A percentile compares a stretch with the other conserved stretches of the same genome.
Conservation (phyloP, 2,888 invertebrate genomes). For the Ochropacha duplaris region DNA sequence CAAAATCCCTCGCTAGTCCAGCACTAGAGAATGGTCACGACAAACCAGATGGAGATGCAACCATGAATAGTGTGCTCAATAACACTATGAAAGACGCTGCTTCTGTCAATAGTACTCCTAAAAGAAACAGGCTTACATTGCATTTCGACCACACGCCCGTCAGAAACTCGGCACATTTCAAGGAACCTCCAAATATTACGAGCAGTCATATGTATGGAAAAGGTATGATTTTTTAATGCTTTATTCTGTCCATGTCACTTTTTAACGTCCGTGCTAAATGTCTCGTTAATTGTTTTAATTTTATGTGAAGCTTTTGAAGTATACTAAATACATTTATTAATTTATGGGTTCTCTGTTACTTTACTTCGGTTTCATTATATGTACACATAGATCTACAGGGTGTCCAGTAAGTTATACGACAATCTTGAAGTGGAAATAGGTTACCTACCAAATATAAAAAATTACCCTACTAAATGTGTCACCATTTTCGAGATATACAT, state of each 20-base stretch:
- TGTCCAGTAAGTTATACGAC: too few relatives aligned
- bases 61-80: conserved; percentile 35
- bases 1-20: conserved; percentile 66
- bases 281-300: not conserved
- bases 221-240: conserved; percentile 49
- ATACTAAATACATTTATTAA: not conserved
- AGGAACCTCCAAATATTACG: conserved; percentile 84
- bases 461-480: too few relatives aligned
- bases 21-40: conserved; percentile 66
- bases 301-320: too few relatives aligned
- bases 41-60: conserved; percentile 61
- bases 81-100: conserved; percentile 53
- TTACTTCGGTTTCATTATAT: not conserved
- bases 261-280: not conserved
- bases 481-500: too few relatives aligned
- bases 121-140: conserved; percentile 86
- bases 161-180: conserved; percentile 88
- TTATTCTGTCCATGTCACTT: not conserved
- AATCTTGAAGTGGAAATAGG: too few relatives aligned
- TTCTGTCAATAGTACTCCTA: conserved; percentile 78
- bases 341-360: not conserved
- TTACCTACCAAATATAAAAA: too few relatives aligned
- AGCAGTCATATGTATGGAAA: conserved; percentile 57
- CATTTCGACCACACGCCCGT: conserved; percentile 88
- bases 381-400: too few relatives aligned